A percentile compares a stretch with the other conserved stretches of the same genome.
Evolutionary conservation across 2,888 invertebrate species (phyloP).

Genomic region (Notodonta ziczac): DNA sequence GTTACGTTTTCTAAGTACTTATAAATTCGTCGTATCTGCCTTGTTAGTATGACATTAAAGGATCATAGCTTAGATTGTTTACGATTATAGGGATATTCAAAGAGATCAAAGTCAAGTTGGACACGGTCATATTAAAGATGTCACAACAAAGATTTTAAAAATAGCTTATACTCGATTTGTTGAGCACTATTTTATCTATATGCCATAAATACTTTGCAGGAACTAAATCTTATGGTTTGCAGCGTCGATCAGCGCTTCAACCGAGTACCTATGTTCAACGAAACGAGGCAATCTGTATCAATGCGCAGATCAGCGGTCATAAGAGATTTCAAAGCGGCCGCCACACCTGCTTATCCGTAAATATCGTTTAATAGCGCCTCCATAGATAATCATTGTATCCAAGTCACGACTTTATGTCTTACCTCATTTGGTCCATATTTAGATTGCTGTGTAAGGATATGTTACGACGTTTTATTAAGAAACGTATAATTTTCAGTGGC

Average conservation of each 20-base stretch:
- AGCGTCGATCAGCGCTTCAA: slow-evolving; percentile 32
- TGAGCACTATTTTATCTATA: neutral
- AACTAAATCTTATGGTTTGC: slow-evolving; percentile 22
- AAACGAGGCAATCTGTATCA: slow-evolving; percentile 75
- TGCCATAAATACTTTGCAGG: slow-evolving; percentile 17
- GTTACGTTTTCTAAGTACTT: no score
- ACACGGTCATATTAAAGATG: neutral
- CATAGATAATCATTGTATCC: slow-evolving; percentile 21
- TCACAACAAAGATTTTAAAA: neutral
- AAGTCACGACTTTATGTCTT: slow-evolving; percentile 23
- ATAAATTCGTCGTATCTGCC: neutral
- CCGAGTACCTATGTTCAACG: slow-evolving; percentile 38
- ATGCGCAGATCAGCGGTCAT: slow-evolving; percentile 65
- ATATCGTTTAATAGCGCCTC: slow-evolving; percentile 64
- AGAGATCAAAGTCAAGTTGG: neutral
- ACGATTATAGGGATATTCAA: neutral
- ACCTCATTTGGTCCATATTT: slow-evolving; percentile 29
- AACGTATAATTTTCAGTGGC: slow-evolving; percentile 61
- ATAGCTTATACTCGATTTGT: neutral
- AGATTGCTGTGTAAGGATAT: neutral
- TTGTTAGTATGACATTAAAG: neutral
- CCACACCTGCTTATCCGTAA: slow-evolving; percentile 74
- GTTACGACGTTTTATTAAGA: slow-evolving; percentile 39
- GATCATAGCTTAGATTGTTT: neutral
- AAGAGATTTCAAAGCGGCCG: slow-evolving; percentile 68